Base-by-base conservation (phyloP, 2,888 invertebrate genomes). In the Drosophila formosana region DNA sequence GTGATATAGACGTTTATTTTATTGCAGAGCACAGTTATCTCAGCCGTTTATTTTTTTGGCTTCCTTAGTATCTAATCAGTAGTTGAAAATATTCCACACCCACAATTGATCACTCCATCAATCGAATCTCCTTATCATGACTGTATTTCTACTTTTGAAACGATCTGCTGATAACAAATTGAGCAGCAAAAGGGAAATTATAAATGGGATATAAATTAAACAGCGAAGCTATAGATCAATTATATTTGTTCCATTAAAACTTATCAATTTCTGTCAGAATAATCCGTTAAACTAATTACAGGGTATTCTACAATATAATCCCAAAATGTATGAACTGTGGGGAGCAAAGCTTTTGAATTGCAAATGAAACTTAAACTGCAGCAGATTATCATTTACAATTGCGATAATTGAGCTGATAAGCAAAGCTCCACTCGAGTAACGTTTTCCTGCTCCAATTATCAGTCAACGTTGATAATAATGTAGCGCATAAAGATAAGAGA, bases 351-450 rank as follows among this genome's bases (percentile, higher is more conserved):
- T 30, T 32, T 13, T 9, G 0, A 32, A 43, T 55, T 30, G 5
- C 23, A 34, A 13, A 25, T 9, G 3, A 25, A 56, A 34, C 25
- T 6, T n/a, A 25, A 41, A 13, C 18, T 41, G 13, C 39, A n/a
- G 46, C 13, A 37, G 37, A 57, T 47, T 47, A n/a, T 37, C 26
- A 34, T 56, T 56, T 41, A 3, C 7, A 13, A 56, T 32, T 43
- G 34, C 8, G 23, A 25, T 45, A 45, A 45, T 23, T 13, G 9
- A 47, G 18, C 47, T 47, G 57, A 47, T 57, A 32, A 28, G 34
- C 7, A 13, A 45, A 32, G 30, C 43, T 6, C 1, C 32, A 32
- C 45, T 30, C n/a, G n/a, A 56, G n/a, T 43, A 55, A 32, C 26
- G 6, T 8, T 3, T 57, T 57, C 9, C 47, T 3, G 47, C 26